A percentile compares a stretch with the other conserved stretches of the same genome.
Evolutionary conservation across 2,797 vertebrate species (phyloP).

Genomic region (Thalassophryne amazonica): DNA sequence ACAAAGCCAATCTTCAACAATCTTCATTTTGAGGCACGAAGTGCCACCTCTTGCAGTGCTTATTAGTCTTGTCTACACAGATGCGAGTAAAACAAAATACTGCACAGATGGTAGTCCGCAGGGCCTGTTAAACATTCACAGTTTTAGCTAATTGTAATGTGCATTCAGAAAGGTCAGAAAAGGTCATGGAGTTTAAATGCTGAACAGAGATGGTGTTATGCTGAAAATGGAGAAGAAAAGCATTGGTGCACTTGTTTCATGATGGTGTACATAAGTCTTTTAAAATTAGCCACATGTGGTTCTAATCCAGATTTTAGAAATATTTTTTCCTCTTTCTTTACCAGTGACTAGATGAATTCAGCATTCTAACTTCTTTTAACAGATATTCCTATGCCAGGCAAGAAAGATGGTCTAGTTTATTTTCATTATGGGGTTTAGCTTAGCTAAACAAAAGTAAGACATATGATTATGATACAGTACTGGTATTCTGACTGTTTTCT

Average conservation of each 20-base stretch:
- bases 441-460: no score
- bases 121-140: slow-evolving; percentile 58
- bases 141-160: slow-evolving; percentile 38
- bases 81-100: slow-evolving; percentile 20
- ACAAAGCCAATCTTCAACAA: background rate
- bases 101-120: slow-evolving; percentile 62
- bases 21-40: slow-evolving; percentile 15
- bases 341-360: no score
- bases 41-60: slow-evolving; percentile 24
- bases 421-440: no score
- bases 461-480: no score
- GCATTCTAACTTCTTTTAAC: no score
- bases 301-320: background rate
- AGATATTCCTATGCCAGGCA: no score
- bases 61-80: slow-evolving; percentile 11
- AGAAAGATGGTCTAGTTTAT: no score
- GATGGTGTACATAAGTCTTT: background rate
- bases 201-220: slow-evolving; percentile 17
- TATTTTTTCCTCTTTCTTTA: no score
- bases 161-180: slow-evolving; percentile 67
- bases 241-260: background rate
- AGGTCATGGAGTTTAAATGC: slow-evolving; percentile 40
- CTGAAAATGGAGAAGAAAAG: slow-evolving; percentile 1
- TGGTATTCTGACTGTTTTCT: no score
- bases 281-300: no score